Percentiles rank a stretch among this genome's conserved stretches.
These are phyloP conservation scores for Arenaria interpres DNA, from an alignment of 2,113 vertebrate species.

Conservation along the genomic window DNA sequence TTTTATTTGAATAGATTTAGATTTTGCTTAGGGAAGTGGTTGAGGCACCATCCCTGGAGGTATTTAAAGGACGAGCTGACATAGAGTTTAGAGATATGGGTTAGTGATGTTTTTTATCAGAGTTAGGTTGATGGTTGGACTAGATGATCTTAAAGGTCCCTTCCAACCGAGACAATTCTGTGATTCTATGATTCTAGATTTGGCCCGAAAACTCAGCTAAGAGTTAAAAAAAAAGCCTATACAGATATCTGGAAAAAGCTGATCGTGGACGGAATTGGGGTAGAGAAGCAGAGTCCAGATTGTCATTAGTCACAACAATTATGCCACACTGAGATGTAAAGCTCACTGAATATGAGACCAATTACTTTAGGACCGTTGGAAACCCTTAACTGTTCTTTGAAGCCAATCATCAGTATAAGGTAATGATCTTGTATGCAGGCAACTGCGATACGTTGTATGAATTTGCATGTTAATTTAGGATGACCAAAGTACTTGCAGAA, in stretches of 20 bases:
- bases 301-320: conserved; percentile 20
- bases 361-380: not conserved
- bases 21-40: too few species aligned
- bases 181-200: not conserved
- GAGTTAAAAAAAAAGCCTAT: not conserved
- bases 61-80: too few species aligned
- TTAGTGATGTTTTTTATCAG: too few species aligned
- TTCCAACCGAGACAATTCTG: too few species aligned
- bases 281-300: not conserved
- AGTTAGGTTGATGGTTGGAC: too few species aligned
- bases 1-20: too few species aligned
- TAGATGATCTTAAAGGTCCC: too few species aligned
- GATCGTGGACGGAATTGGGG: not conserved
- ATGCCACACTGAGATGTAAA: not conserved
- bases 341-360: not conserved
- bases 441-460: not conserved
- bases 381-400: not conserved
- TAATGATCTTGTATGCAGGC: not conserved
- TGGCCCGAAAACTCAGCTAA: not conserved
- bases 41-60: too few species aligned
- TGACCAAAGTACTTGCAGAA: not conserved
- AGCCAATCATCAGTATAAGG: not conserved
- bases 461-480: not conserved
- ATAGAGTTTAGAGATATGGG: too few species aligned
- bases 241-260: not conserved